Conservation (phyloP, 2,797 vertebrate species). For the Picus viridis region DNA sequence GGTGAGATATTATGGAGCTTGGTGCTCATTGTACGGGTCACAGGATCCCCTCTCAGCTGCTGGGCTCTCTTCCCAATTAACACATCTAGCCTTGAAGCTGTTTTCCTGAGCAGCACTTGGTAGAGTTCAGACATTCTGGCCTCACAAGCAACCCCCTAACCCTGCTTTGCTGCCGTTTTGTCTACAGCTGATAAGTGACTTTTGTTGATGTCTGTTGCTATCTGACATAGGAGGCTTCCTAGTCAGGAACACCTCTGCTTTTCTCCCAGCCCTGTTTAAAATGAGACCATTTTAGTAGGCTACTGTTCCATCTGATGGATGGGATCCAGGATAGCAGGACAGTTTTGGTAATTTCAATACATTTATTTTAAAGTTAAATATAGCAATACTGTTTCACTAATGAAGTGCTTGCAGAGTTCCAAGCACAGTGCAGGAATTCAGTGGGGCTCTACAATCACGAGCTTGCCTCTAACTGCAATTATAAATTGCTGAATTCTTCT, state of each 20-base stretch:
- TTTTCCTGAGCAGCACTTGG: neutral
- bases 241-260: neutral
- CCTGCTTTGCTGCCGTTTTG: neutral
- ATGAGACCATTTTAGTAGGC: neutral
- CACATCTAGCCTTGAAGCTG: neutral
- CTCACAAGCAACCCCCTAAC: neutral
- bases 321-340: neutral
- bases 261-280: neutral
- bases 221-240: neutral
- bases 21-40: neutral
- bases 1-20: neutral
- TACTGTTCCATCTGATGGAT: neutral
- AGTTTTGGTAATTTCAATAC: neutral
- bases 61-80: neutral
- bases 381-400: neutral
- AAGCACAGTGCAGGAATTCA: neutral
- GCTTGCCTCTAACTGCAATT: neutral
- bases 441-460: neutral
- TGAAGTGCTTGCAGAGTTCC: neutral
- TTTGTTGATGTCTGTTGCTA: neutral
- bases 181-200: neutral
- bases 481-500: conserved; percentile 5
- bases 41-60: neutral
- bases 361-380: neutral
- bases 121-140: neutral